Percentiles rank a stretch among this genome's conserved stretches.
Conservation (phyloP, 2,797 vertebrate genomes). For the Varecia variegata region DNA sequence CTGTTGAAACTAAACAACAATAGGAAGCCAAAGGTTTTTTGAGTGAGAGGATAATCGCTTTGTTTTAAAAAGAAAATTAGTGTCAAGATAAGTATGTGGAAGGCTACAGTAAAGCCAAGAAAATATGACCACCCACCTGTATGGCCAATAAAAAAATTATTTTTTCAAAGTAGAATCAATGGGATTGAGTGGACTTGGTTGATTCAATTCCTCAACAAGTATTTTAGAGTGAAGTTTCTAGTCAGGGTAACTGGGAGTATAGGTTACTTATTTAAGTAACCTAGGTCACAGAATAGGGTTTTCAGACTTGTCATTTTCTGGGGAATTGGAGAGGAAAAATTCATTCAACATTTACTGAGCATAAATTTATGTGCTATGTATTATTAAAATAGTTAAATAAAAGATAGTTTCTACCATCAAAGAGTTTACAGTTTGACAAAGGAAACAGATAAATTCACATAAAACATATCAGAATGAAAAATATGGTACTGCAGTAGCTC, state of each 20-base stretch:
- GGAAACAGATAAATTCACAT: not conserved
- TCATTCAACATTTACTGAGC: not conserved
- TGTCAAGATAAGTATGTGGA: not conserved
- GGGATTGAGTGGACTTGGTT: not conserved
- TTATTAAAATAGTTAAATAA: not conserved
- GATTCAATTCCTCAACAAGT: not conserved
- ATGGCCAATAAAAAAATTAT: not conserved
- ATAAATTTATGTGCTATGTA: not conserved
- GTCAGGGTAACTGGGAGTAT: not conserved
- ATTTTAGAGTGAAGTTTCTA: not conserved
- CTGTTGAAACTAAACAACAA: not conserved
- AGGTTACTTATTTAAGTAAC: not conserved
- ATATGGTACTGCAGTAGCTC: not conserved
- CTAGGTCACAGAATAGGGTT: not conserved
- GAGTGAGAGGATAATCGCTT: not conserved
- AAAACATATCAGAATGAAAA: not conserved
- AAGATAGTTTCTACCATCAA: not conserved
- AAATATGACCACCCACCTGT: not conserved
- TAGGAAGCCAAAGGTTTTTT: not conserved
- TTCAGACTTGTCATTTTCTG: not conserved
- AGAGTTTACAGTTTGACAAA: not conserved
- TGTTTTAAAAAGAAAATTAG: not conserved
- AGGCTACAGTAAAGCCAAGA: not conserved
- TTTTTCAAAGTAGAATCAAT: not conserved
- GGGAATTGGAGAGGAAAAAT: not conserved